phyloP scores from a whole-genome alignment of 2,113 vertebrate genomes.

The Pagrus major region DNA sequence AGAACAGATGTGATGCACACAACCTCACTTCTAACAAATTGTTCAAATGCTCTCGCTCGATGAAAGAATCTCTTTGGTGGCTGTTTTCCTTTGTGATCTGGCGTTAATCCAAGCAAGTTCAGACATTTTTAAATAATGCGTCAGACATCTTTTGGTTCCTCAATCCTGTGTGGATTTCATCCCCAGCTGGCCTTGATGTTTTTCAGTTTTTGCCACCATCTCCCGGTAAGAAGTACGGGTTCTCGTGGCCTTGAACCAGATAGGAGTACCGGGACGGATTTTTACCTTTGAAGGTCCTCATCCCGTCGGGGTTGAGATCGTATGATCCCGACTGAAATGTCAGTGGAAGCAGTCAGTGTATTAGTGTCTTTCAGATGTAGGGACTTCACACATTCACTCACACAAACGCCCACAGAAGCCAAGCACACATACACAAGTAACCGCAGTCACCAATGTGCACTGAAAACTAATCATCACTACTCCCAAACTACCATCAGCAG shows the following conservation, averaged over 20 bases:
- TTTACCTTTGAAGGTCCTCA: conserved; percentile 85
- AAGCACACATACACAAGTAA: neutral
- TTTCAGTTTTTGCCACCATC: conserved; percentile 69
- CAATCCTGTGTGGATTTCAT: neutral
- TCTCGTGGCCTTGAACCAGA: conserved; percentile 85
- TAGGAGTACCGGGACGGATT: conserved; percentile 81
- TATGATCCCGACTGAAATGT: conserved; percentile 81
- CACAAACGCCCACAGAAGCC: conserved; percentile 2
- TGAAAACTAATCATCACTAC: neutral
- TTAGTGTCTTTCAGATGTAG: conserved; percentile 14
- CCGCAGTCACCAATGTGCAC: conserved; percentile 5
- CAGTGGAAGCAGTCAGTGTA: conserved; percentile 3
- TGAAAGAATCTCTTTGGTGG: conserved; percentile 62
- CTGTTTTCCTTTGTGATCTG: conserved; percentile 19
- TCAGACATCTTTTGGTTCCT: conserved; percentile 19
- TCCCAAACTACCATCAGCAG: conserved; percentile 15
- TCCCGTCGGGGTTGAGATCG: conserved; percentile 66
- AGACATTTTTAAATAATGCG: conserved; percentile 31
- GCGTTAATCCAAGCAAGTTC: neutral
- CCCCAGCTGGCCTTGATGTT: neutral
- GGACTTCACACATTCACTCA: neutral
- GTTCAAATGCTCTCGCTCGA: neutral
- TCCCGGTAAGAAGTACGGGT: conserved; percentile 83
- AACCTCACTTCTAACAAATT: neutral
- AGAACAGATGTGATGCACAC: conserved; percentile 8